A percentile compares a stretch with the other conserved stretches of the same genome.
These are phyloP conservation scores for Drepana arcuata DNA, from an alignment of 1,140 invertebrate species.

Conservation along the genomic window DNA sequence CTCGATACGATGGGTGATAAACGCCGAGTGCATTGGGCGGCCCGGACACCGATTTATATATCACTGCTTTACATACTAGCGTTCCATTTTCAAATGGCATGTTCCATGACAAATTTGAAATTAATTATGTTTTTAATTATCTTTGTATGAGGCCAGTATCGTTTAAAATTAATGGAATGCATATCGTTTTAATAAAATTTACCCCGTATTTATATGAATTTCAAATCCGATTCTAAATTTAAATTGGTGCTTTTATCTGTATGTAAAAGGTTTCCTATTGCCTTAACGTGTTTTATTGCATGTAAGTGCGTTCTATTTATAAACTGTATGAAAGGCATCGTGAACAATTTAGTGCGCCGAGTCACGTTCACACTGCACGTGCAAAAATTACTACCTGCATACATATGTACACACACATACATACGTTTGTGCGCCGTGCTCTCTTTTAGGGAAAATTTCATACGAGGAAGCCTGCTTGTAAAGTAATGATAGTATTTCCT, in stretches of 20 bases:
- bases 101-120: background rate
- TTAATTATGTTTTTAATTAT: background rate
- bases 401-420: too few species aligned
- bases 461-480: too few species aligned
- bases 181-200: too few species aligned
- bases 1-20: conserved; percentile 45
- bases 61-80: conserved; percentile 29
- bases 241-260: background rate
- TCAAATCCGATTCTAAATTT: too few species aligned
- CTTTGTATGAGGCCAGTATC: too few species aligned
- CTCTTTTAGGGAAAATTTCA: too few species aligned
- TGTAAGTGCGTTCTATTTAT: conserved; percentile 3
- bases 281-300: background rate
- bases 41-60: conserved; percentile 35
- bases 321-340: conserved; percentile 5
- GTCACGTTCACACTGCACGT: conserved; percentile 3
- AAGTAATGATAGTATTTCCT: too few species aligned
- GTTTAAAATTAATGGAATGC: too few species aligned
- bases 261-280: background rate
- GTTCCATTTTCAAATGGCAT: too few species aligned
- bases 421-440: too few species aligned
- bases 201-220: too few species aligned
- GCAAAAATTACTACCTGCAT: background rate
- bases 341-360: conserved; percentile 1
- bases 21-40: conserved; percentile 56